Evolutionary conservation across 2,888 invertebrate genomes (phyloP).

Genomic region (Drosophila tripunctata): DNA sequence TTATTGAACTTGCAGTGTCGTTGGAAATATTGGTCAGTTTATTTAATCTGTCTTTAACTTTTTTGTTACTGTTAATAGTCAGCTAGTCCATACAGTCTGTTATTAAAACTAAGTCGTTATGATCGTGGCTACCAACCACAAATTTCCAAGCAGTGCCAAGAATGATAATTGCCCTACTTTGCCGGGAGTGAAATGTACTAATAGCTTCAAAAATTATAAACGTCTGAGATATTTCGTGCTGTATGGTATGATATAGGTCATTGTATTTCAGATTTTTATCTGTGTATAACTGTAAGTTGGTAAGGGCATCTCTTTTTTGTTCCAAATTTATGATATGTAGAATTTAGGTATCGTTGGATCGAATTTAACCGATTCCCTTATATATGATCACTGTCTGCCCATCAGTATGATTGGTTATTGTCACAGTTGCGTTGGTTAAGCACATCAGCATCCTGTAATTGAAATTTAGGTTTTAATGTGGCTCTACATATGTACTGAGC

Average conservation of each 20-base stretch:
- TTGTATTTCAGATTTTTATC: slow-evolving; percentile 1
- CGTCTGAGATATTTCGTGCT: too few relatives aligned
- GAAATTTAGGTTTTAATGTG: neutral
- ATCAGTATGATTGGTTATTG: slow-evolving; percentile 2
- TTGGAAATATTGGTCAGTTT: too few relatives aligned
- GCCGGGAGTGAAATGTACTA: neutral
- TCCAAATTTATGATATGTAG: neutral
- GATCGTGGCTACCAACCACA: neutral
- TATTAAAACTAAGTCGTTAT: slow-evolving; percentile 1
- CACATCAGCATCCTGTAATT: slow-evolving; percentile 4
- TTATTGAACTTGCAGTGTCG: too few relatives aligned
- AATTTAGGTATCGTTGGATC: slow-evolving; percentile 2
- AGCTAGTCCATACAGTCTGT: neutral
- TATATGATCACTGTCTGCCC: slow-evolving; percentile 1
- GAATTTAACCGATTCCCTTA: neutral
- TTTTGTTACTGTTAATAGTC: slow-evolving; percentile 2
- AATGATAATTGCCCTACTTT: neutral
- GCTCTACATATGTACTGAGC: neutral
- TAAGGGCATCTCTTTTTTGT: neutral
- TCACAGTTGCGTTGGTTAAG: neutral
- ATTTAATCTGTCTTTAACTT: too few relatives aligned
- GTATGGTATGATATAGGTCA: neutral
- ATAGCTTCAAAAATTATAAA: neutral
- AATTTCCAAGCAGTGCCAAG: slow-evolving; percentile 6
- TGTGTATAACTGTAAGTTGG: neutral